A percentile compares a stretch with the other conserved stretches of the same genome.
phyloP scores from a whole-genome alignment of 1,140 invertebrate genomes.

The Belonocnema kinseyi region DNA sequence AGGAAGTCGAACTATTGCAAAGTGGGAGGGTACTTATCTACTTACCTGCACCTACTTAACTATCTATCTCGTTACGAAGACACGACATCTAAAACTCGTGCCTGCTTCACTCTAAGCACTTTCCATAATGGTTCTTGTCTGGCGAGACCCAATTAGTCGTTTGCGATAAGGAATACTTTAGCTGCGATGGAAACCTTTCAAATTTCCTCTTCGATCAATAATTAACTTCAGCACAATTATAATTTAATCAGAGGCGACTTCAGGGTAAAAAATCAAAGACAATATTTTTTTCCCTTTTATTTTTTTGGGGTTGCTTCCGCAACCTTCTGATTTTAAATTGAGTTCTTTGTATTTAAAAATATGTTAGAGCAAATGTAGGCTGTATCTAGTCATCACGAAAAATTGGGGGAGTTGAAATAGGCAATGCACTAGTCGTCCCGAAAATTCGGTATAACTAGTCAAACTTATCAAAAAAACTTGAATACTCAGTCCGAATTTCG shows the following conservation, averaged over 20 bases:
- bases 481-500: no score
- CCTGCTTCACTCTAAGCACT: conserved; percentile 43
- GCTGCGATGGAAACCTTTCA: conserved; percentile 43
- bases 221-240: background rate
- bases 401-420: no score
- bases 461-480: no score
- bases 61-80: conserved; percentile 36
- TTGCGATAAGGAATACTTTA: conserved; percentile 32
- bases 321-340: no score
- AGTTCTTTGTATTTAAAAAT: no score
- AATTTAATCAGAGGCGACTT: conserved; percentile 27
- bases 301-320: background rate
- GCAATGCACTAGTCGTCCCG: no score
- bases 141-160: conserved; percentile 48
- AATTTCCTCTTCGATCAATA: conserved; percentile 37
- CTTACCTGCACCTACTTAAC: conserved; percentile 35
- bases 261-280: background rate
- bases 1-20: conserved; percentile 16
- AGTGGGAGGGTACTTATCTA: conserved; percentile 27
- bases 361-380: no score
- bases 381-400: no score
- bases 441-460: no score
- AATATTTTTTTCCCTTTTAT: background rate
- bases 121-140: conserved; percentile 46
- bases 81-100: conserved; percentile 34